phyloP scores from a whole-genome alignment of 2,888 invertebrate genomes.

The Lithophane semibrunnea region DNA sequence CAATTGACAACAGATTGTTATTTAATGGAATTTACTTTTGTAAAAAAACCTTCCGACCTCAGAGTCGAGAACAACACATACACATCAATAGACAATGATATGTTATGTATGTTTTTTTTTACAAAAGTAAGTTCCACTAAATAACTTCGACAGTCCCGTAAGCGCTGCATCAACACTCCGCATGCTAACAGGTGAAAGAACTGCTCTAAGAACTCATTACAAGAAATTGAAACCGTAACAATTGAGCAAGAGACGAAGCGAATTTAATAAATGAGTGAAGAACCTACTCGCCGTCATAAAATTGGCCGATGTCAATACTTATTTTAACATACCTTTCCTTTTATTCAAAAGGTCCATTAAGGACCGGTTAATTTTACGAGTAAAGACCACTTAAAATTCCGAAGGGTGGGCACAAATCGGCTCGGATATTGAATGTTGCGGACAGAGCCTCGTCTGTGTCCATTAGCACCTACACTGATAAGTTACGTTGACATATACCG shows the following conservation, averaged over 20 bases:
- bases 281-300: conserved; percentile 69
- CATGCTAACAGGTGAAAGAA: conserved; percentile 62
- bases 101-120: too few relatives aligned
- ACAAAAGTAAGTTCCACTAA: too few relatives aligned
- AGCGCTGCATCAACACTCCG: conserved; percentile 2
- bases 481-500: conserved; percentile 75
- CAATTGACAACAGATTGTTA: too few relatives aligned
- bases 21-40: conserved; percentile 5
- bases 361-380: conserved; percentile 82
- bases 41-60: too few relatives aligned
- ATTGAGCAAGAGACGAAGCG: conserved; percentile 41
- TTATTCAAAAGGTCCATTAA: conserved; percentile 78
- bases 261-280: conserved; percentile 57
- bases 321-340: conserved; percentile 80
- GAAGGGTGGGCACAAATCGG: conserved; percentile 80
- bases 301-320: conserved; percentile 72
- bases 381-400: conserved; percentile 80
- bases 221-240: conserved; percentile 64
- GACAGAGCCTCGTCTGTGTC: conserved; percentile 75
- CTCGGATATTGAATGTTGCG: conserved; percentile 84
- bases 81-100: too few relatives aligned
- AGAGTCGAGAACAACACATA: too few relatives aligned
- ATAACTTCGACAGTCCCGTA: background rate
- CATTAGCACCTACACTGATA: conserved; percentile 85
- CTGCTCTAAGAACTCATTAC: conserved; percentile 52